Evolutionary conservation across 1,140 invertebrate genomes (phyloP).

Genomic region (Galendromus occidentalis): DNA sequence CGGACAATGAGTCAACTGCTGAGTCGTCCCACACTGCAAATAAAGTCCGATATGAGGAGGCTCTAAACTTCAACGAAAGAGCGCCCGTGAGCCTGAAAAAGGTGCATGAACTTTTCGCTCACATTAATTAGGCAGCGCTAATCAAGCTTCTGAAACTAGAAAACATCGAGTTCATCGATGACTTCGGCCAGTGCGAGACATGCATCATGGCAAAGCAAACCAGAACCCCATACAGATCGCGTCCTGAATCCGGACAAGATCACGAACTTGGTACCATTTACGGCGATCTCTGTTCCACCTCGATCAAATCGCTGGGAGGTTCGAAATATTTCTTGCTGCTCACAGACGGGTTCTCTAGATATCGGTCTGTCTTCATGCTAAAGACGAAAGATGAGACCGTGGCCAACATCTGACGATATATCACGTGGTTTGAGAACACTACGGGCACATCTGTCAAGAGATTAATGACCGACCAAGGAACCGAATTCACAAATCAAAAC

Average conservation of each 20-base stretch:
- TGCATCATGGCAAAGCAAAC: slow-evolving; percentile 2
- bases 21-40: no score
- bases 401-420: background rate
- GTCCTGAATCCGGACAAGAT: no score
- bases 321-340: slow-evolving; percentile 16
- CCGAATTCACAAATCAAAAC: background rate
- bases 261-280: no score
- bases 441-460: background rate
- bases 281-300: background rate
- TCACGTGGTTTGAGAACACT: background rate
- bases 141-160: no score
- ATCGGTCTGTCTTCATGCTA: slow-evolving; percentile 13
- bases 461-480: background rate
- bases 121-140: no score
- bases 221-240: background rate
- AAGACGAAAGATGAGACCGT: slow-evolving; percentile 12
- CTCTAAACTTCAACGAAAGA: no score
- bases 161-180: no score
- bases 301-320: background rate
- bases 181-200: slow-evolving; percentile 8
- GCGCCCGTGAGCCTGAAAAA: no score
- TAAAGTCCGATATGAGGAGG: no score
- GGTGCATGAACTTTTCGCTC: no score
- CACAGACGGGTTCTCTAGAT: slow-evolving; percentile 17
- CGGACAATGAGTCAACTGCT: no score